Conservation (phyloP, 2,113 vertebrate species). For the Brachyhypopomus gauderio region DNA sequence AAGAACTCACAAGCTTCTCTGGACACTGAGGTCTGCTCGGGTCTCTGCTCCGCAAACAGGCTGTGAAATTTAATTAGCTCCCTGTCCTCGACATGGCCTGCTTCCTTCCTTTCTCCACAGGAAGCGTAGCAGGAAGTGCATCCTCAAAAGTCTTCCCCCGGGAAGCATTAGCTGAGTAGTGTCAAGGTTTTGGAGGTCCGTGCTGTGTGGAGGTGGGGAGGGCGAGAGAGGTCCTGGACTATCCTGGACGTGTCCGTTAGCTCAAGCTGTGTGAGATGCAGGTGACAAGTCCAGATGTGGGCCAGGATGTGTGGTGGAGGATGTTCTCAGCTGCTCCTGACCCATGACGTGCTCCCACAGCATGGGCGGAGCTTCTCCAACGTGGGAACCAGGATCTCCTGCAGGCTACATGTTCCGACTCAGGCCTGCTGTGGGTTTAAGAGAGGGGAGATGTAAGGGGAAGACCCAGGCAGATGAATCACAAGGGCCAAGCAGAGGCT, state of each 20-base stretch:
- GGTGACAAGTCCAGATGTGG: conserved; percentile 16
- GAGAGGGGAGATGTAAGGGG: conserved; percentile 29
- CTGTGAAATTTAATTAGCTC: conserved; percentile 68
- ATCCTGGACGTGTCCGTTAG: conserved; percentile 41
- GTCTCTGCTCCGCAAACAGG: conserved; percentile 56
- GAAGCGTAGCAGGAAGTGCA: conserved; percentile 61
- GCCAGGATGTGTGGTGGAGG: conserved; percentile 42
- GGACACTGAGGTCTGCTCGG: conserved; percentile 45
- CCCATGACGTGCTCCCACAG: conserved; percentile 29
- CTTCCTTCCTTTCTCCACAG: conserved; percentile 58
- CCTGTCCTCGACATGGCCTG: conserved; percentile 47
- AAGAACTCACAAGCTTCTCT: conserved; percentile 31
- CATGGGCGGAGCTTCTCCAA: conserved; percentile 41
- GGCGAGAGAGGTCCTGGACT: conserved; percentile 28
- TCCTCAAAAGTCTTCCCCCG: conserved; percentile 63
- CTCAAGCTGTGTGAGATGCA: conserved; percentile 41
- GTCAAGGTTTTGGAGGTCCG: conserved; percentile 58
- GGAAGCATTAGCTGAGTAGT: conserved; percentile 62
- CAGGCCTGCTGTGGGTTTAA: conserved; percentile 46
- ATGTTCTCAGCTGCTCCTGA: conserved; percentile 42
- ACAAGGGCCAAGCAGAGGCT: conserved; percentile 33
- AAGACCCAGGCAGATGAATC: conserved; percentile 40
- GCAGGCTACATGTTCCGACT: conserved; percentile 32
- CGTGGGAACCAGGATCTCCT: conserved; percentile 57
- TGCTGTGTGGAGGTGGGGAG: conserved; percentile 27